phyloP scores from a whole-genome alignment of 2,113 vertebrate genomes.

The Melanotaenia duboulayi region DNA sequence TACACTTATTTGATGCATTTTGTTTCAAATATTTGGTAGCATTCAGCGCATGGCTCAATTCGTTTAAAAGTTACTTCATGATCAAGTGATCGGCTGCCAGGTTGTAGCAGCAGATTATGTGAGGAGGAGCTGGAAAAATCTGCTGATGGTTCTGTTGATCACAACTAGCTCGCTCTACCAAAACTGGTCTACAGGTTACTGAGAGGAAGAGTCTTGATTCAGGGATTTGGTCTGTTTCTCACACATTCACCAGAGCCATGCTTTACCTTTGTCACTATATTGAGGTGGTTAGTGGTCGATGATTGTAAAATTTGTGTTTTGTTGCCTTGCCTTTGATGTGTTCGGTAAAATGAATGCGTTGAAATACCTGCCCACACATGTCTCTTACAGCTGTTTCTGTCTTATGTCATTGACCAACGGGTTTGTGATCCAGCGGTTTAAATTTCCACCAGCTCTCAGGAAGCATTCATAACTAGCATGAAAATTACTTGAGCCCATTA shows the following conservation, averaged over 20 bases:
- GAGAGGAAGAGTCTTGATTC: conserved; percentile 50
- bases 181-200: conserved; percentile 14
- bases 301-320: conserved; percentile 32
- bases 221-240: conserved; percentile 55
- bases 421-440: conserved; percentile 17
- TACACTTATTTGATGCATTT: conserved; percentile 14
- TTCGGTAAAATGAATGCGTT: conserved; percentile 28
- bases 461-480: conserved; percentile 31
- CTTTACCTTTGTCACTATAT: conserved; percentile 55
- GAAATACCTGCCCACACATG: conserved; percentile 25
- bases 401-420: neutral
- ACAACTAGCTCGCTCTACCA: conserved; percentile 16
- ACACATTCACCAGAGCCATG: conserved; percentile 37
- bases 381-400: conserved; percentile 51
- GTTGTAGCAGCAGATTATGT: conserved; percentile 9
- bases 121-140: conserved; percentile 3
- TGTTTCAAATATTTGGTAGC: conserved; percentile 17
- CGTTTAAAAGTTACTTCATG: conserved; percentile 1
- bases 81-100: conserved; percentile 14
- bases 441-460: conserved; percentile 71
- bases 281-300: conserved; percentile 38
- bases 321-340: conserved; percentile 48
- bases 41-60: conserved; percentile 16
- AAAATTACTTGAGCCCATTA: conserved; percentile 17
- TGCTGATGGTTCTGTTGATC: conserved; percentile 10